phyloP scores from a whole-genome alignment of 2,797 vertebrate species.

The Poecilia picta region DNA sequence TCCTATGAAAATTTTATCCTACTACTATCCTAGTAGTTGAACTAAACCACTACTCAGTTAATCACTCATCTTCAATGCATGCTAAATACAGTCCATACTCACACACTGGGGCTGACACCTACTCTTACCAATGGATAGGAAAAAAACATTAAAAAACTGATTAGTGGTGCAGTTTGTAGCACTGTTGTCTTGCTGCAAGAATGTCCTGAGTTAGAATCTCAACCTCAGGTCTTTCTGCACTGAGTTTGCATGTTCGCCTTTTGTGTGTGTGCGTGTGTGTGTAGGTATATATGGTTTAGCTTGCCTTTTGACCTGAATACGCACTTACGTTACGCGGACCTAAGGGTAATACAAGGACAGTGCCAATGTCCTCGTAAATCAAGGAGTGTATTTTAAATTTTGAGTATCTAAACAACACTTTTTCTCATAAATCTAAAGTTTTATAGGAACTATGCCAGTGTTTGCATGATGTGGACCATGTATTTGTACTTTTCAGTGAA shows the following conservation, averaged over 20 bases:
- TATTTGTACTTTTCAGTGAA: background rate
- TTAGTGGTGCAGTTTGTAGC: background rate
- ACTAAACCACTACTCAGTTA: background rate
- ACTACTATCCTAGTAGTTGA: no score
- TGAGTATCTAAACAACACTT: background rate
- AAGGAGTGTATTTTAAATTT: background rate
- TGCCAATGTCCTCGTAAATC: background rate
- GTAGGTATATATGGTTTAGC: background rate
- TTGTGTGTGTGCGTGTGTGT: no score
- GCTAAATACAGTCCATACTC: background rate
- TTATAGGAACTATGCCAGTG: background rate
- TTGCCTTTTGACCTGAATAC: background rate
- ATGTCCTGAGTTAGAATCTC: background rate
- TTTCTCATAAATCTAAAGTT: background rate
- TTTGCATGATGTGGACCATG: background rate
- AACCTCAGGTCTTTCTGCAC: no score
- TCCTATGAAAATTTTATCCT: no score
- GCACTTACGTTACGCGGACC: background rate
- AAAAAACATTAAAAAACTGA: background rate
- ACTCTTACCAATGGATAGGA: background rate
- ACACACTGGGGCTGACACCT: background rate
- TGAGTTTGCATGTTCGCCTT: no score
- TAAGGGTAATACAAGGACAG: background rate
- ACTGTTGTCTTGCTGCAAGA: background rate
- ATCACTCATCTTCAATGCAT: background rate